These are phyloP conservation scores for Choristoneura rosaceana DNA, from an alignment of 2,888 invertebrate species.

Conservation along the genomic window DNA sequence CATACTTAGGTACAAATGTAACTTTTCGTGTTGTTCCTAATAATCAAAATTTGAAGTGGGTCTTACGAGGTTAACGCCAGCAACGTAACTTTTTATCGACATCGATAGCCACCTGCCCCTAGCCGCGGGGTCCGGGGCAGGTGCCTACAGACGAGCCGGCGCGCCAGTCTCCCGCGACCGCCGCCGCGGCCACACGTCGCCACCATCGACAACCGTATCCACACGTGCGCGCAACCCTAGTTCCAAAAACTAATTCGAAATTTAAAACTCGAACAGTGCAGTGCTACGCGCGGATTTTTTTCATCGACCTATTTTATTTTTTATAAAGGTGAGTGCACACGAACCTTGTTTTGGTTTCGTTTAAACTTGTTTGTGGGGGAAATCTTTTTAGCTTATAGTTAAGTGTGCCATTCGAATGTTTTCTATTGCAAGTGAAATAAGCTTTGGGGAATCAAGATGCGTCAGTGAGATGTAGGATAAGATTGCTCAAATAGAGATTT, in stretches of 20 bases:
- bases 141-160: constrained; percentile 78
- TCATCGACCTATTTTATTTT: constrained; percentile 8
- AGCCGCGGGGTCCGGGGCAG: constrained; percentile 76
- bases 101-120: constrained; percentile 78
- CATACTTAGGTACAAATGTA: no score
- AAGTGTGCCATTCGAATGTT: constrained; percentile 38
- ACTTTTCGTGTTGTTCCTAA: no score
- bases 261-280: constrained; percentile 38
- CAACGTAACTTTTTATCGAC: constrained; percentile 62
- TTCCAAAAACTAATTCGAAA: constrained; percentile 64
- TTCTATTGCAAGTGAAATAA: constrained; percentile 28
- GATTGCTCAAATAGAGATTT: constrained; percentile 20
- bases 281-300: constrained; percentile 35
- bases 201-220: constrained; percentile 58
- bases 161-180: constrained; percentile 81
- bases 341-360: not conserved
- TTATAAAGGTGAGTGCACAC: constrained; percentile 23
- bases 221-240: constrained; percentile 83
- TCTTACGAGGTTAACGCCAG: not conserved
- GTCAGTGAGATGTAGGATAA: constrained; percentile 19
- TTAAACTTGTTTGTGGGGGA: constrained; percentile 7
- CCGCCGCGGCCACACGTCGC: constrained; percentile 73
- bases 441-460: constrained; percentile 6
- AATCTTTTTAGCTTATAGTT: constrained; percentile 8
- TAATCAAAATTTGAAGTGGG: no score